These are phyloP conservation scores for Pipra filicauda DNA, from an alignment of 2,113 vertebrate genomes.

Conservation along the genomic window DNA sequence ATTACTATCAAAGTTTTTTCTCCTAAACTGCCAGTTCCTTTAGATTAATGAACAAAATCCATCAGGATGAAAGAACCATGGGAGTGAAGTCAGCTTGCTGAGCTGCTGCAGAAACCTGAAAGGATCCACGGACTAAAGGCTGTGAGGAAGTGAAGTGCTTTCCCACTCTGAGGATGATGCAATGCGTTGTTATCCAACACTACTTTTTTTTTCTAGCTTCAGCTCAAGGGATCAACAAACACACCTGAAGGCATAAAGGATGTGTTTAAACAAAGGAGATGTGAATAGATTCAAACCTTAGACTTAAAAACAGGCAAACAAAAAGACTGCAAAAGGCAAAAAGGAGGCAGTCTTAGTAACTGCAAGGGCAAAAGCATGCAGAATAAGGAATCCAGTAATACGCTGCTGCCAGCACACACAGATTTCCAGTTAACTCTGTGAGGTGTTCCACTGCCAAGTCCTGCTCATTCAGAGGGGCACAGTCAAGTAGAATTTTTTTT, in stretches of 20 bases:
- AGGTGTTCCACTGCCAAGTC: not conserved
- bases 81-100: not conserved
- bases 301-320: not conserved
- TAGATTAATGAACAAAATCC: not conserved
- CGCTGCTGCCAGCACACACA: not conserved
- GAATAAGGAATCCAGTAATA: not conserved
- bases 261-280: constrained; percentile 29
- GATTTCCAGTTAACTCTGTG: not conserved
- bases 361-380: not conserved
- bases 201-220: not conserved
- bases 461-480: not conserved
- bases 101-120: not conserved
- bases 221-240: constrained; percentile 30
- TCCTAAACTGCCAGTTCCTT: not conserved
- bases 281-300: constrained; percentile 12
- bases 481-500: not conserved
- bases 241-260: constrained; percentile 27
- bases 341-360: not conserved
- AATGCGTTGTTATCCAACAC: not conserved
- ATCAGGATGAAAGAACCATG: not conserved
- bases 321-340: not conserved
- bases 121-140: not conserved
- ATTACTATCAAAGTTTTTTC: not conserved
- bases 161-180: not conserved
- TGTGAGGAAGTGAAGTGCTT: not conserved